Conservation (phyloP, 2,888 invertebrate species). For the Orthonychiurus folsomi region DNA sequence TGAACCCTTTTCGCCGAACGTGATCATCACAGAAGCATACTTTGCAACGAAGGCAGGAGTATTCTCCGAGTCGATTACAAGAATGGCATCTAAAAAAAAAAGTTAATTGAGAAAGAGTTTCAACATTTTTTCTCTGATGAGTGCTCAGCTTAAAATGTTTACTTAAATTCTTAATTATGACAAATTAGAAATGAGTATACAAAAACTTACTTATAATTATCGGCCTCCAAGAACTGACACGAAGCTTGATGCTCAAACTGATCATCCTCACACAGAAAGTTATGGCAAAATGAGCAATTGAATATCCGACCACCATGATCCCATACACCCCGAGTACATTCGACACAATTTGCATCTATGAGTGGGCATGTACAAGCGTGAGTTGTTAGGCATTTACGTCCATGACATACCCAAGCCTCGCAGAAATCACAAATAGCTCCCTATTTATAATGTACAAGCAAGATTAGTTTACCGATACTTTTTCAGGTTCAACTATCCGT, state of each 20-base stretch:
- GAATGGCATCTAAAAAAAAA: too few relatives aligned
- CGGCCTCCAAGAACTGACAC: constrained; percentile 88
- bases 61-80: constrained; percentile 43
- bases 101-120: too few relatives aligned
- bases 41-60: constrained; percentile 90
- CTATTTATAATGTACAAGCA: constrained; percentile 46
- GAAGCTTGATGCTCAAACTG: constrained; percentile 97
- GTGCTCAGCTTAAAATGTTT: too few relatives aligned
- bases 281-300: constrained; percentile 81
- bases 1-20: constrained; percentile 81
- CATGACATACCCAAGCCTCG: constrained; percentile 96
- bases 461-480: constrained; percentile 1
- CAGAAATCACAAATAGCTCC: constrained; percentile 96
- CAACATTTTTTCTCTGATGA: too few relatives aligned
- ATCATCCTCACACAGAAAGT: constrained; percentile 75
- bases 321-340: constrained; percentile 91
- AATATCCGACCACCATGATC: constrained; percentile 81
- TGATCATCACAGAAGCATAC: constrained; percentile 95
- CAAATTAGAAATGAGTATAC: too few relatives aligned
- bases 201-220: constrained; percentile 92
- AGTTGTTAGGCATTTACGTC: constrained; percentile 75
- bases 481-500: too few relatives aligned
- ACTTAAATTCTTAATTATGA: too few relatives aligned
- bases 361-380: constrained; percentile 90
- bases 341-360: constrained; percentile 75